Evolutionary conservation across 2,797 vertebrate species (phyloP).

Genomic region (Austrolebias charrua): DNA sequence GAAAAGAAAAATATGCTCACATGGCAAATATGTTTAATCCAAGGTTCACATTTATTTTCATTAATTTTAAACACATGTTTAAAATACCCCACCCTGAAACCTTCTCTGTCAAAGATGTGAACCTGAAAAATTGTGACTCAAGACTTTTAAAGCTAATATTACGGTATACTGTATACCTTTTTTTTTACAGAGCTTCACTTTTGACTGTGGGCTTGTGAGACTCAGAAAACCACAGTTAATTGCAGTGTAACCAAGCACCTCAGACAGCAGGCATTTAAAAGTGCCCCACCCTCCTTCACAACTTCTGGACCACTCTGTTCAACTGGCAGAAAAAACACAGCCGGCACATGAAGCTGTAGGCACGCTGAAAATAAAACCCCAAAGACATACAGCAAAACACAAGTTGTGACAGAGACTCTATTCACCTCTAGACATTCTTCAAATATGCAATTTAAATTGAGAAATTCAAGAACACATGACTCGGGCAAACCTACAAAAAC

Average conservation of each 20-base stretch:
- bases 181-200: constrained; percentile 5
- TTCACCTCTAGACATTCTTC: background rate
- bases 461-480: constrained; percentile 25
- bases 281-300: constrained; percentile 38
- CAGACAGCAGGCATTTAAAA: constrained; percentile 34
- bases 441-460: constrained; percentile 1
- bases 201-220: constrained; percentile 22
- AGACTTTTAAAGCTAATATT: constrained; percentile 11
- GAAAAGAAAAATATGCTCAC: too few relatives aligned
- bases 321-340: constrained; percentile 17
- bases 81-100: background rate
- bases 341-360: constrained; percentile 19
- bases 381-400: constrained; percentile 10
- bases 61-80: background rate
- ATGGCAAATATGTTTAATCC: background rate
- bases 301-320: constrained; percentile 19
- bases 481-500: constrained; percentile 17
- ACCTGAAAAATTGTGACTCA: constrained; percentile 1
- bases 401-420: constrained; percentile 9
- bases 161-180: background rate
- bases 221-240: constrained; percentile 40
- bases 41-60: background rate
- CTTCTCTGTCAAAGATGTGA: background rate
- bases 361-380: constrained; percentile 28
- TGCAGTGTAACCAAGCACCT: constrained; percentile 50